Conservation (phyloP, 2,888 invertebrate species). For the Therioaphis trifolii region DNA sequence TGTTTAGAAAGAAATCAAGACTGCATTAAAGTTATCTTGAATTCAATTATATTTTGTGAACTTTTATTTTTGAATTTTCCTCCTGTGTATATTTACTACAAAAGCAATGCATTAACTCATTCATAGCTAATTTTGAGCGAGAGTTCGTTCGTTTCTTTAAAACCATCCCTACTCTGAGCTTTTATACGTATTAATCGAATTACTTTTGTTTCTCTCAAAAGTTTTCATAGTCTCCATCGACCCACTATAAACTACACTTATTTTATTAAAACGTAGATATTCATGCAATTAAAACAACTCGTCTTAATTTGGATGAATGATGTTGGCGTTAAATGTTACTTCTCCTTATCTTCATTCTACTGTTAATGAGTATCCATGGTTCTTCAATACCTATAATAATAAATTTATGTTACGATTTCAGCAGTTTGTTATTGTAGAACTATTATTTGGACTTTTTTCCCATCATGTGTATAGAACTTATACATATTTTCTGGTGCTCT, state of each 20-base stretch:
- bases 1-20: neutral
- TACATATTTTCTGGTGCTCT: too few species aligned
- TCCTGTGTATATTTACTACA: neutral
- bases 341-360: neutral
- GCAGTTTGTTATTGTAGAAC: neutral
- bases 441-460: neutral
- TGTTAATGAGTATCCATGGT: neutral
- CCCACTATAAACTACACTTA: conserved; percentile 24
- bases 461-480: neutral
- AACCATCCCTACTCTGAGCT: neutral
- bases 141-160: conserved; percentile 6
- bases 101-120: conserved; percentile 10
- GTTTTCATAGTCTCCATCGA: conserved; percentile 7
- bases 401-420: too few species aligned
- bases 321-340: conserved; percentile 1
- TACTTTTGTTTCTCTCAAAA: conserved; percentile 33
- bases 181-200: conserved; percentile 39
- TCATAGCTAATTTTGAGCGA: conserved; percentile 10
- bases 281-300: conserved; percentile 23
- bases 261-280: conserved; percentile 29
- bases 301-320: conserved; percentile 24
- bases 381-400: neutral
- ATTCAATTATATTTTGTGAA: neutral
- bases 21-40: neutral
- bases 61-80: conserved; percentile 9